Conservation (phyloP, 92 coral and sea anemone species). For the Heteractis magnifica region DNA sequence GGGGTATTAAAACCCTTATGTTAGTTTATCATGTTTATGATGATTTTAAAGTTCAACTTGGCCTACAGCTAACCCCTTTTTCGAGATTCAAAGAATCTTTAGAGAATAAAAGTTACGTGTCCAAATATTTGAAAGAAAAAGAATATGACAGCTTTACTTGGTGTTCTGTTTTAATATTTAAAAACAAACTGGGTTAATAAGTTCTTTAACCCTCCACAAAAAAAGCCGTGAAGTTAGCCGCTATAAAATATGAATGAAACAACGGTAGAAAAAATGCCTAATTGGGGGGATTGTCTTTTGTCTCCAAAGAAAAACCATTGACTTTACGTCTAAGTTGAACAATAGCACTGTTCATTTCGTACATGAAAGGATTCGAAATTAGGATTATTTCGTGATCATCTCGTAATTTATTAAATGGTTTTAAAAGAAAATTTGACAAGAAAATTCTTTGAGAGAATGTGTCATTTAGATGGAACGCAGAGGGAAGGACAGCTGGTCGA, state of each 20-base stretch:
- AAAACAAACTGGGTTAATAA: background rate
- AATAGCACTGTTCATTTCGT: background rate
- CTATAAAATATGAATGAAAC: constrained; percentile 6
- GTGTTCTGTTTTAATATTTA: background rate
- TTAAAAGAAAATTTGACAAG: background rate
- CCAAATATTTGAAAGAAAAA: background rate
- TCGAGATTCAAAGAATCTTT: no score
- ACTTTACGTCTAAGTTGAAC: background rate
- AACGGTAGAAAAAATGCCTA: constrained; percentile 4
- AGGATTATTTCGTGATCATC: background rate
- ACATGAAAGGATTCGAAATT: background rate
- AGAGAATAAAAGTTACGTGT: no score
- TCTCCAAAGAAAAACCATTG: constrained; percentile 4
- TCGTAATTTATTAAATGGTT: background rate
- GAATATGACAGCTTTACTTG: background rate
- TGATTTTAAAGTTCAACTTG: background rate
- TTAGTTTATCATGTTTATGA: background rate
- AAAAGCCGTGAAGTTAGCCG: background rate
- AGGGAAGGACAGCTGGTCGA: background rate
- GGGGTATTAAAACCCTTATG: background rate
- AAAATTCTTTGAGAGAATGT: background rate
- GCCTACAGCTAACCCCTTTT: no score
- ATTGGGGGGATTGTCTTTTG: background rate
- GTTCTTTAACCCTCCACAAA: background rate
- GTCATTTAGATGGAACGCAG: background rate